Evolutionary conservation across 2,797 vertebrate genomes (phyloP).

Genomic region (Cichlasoma orientale): DNA sequence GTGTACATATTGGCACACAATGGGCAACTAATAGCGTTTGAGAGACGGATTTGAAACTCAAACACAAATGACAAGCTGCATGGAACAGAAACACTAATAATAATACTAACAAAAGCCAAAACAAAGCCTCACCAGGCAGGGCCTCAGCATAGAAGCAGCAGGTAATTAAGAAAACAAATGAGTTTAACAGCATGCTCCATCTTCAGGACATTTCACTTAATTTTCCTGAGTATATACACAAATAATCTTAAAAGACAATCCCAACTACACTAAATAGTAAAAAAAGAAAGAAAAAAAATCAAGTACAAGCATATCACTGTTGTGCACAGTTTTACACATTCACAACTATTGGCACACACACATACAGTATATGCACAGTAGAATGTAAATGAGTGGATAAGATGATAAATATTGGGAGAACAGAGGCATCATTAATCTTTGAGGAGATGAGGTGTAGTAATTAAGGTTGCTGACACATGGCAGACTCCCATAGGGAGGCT

Average conservation of each 20-base stretch:
- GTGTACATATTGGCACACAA: neutral
- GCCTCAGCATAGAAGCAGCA: constrained; percentile 42
- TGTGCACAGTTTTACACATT: neutral
- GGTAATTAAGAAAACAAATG: constrained; percentile 72
- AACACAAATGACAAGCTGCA: constrained; percentile 13
- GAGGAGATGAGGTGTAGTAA: constrained; percentile 72
- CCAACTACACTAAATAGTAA: neutral
- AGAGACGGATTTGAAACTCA: constrained; percentile 15
- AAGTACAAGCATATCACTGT: neutral
- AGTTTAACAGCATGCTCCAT: constrained; percentile 56
- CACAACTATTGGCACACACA: neutral
- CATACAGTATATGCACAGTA: constrained; percentile 20
- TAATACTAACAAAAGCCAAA: constrained; percentile 28
- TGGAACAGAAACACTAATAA: constrained; percentile 25
- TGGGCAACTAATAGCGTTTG: neutral
- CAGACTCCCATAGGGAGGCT: constrained; percentile 63
- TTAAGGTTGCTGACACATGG: constrained; percentile 74
- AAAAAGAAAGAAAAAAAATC: neutral
- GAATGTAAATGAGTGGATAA: constrained; percentile 64
- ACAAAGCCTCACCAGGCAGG: constrained; percentile 43
- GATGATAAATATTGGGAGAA: constrained; percentile 60
- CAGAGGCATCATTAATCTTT: constrained; percentile 70
- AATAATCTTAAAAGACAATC: constrained; percentile 31
- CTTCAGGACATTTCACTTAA: constrained; percentile 52
- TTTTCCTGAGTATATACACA: constrained; percentile 24